Evolutionary conservation across 2,797 vertebrate genomes (phyloP), one percentile per base, ranked within the genome.

Genomic region (Benthosema pterotum): DNA sequence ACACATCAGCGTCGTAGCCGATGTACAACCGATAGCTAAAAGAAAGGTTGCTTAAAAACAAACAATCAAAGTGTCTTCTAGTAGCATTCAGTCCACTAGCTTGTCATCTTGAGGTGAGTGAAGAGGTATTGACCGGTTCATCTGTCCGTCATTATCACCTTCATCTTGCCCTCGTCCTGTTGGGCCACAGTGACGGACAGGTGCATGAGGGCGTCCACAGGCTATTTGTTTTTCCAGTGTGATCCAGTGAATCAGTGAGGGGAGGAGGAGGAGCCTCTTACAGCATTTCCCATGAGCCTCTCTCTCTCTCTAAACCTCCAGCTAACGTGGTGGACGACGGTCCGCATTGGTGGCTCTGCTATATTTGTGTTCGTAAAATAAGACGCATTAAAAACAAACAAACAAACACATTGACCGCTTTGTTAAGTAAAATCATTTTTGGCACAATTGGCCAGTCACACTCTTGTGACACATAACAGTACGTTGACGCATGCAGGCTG

Each of bases 181-280:
- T 3, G 42, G 25, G 11, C 45, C 22, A 6, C 42, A 13, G 57
- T 57, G 60, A 69, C 52, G 22, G n/a, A n/a, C n/a, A n/a, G 47
- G 16, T 17, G 51, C 43, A 14, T 12, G 62, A 46, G 42, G 50
- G 54, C 57, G 47, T 79, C 61, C 16, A 63, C 61, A 57, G 25
- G 32, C 6, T 2, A 11, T 14, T 65, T 68, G 69, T 47, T 28
- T n/a, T 50, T 84, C 80, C 82, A 87, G 76, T 85, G 77, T 83
- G 70, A 60, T 77, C 52, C 63, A 73, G 69, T 52, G 14, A 57
- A 49, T 64, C 38, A 76, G 76, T 75, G 57, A 63, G 50, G 13
- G 11, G 61, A 25, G 22, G 22, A 25, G 22, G 22, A 25, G 52
- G 70, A 66, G 38, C 48, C 63, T 75, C 74, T 28, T 11, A 60